Conservation (phyloP, 2,797 vertebrate genomes). For the Cynopterus sphinx region DNA sequence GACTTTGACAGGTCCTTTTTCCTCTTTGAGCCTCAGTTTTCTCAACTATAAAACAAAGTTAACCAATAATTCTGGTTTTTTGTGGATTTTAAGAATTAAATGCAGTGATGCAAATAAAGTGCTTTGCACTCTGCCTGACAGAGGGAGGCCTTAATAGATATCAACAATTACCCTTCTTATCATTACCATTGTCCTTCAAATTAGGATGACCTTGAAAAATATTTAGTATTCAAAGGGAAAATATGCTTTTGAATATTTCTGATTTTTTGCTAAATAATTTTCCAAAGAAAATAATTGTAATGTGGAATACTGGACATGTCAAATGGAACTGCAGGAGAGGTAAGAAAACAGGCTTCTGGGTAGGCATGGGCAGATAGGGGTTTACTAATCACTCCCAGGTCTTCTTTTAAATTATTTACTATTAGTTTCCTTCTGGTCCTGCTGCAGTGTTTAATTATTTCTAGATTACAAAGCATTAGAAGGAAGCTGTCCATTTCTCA, state of each 20-base stretch:
- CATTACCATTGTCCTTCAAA: background rate
- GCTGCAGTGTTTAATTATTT: slow-evolving; percentile 57
- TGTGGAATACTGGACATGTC: background rate
- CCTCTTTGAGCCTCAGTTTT: background rate
- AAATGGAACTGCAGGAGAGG: background rate
- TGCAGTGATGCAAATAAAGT: background rate
- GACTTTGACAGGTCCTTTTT: background rate
- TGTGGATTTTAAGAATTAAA: background rate
- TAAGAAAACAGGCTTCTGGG: background rate
- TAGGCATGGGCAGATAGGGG: background rate
- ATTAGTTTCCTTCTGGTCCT: background rate
- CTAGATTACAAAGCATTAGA: background rate
- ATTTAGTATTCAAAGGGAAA: background rate
- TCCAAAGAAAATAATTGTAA: background rate
- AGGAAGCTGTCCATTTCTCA: background rate
- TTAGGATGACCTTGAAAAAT: background rate
- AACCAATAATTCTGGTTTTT: background rate
- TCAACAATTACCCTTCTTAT: background rate
- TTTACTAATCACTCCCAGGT: background rate
- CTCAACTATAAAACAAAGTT: background rate
- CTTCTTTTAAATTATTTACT: background rate
- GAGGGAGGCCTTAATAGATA: background rate
- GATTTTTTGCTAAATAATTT: background rate
- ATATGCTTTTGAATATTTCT: background rate
- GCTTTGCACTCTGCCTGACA: background rate